Base-by-base conservation (phyloP, 2,888 invertebrate genomes). In the Pristionchus arcanus region DNA sequence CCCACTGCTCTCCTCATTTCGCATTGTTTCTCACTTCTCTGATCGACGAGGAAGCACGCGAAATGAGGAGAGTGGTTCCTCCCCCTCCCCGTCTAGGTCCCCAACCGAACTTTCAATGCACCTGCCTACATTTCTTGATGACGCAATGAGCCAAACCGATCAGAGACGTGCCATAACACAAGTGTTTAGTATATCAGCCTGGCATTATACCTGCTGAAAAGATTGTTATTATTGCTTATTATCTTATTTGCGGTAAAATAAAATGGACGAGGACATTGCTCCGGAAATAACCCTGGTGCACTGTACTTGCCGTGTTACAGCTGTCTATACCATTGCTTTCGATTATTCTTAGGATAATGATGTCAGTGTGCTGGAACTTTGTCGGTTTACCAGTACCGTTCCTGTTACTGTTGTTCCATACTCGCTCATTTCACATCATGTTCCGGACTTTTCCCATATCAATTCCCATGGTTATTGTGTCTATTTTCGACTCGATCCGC, bases 181-280 rank as follows among this genome's bases (percentile, higher is more conserved):
- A 74, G 37, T 74, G 74, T 74, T 74, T 74, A 37, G 31, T 63
- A 19, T 31, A 74, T 74, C 21, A 37, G 31, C 71, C 71, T 68
- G 11, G 28, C 68, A 2, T n/a, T n/a, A n/a, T n/a, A n/a, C n/a
- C n/a, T n/a, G n/a, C n/a, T n/a, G n/a, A n/a, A n/a, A n/a, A n/a
- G n/a, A n/a, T n/a, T n/a, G n/a, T n/a, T n/a, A n/a, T n/a, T n/a
- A n/a, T n/a, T n/a, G n/a, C n/a, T n/a, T n/a, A n/a, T n/a, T n/a
- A n/a, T 7, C 42, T 49, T 49, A 13, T 49, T 9, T 49, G 11
- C 42, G 13, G 42, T 49, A 9, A 49, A 13, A 49, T 49, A 49
- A 49, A 49, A 49, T 49, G 13, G 42, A 49, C 42, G 42, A 49
- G 4, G 13, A 49, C 42, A 49, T 49, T 3, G 9, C 55, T 55